Base-by-base conservation (phyloP, 2,113 vertebrate species). In the Dermatemys mawii region DNA sequence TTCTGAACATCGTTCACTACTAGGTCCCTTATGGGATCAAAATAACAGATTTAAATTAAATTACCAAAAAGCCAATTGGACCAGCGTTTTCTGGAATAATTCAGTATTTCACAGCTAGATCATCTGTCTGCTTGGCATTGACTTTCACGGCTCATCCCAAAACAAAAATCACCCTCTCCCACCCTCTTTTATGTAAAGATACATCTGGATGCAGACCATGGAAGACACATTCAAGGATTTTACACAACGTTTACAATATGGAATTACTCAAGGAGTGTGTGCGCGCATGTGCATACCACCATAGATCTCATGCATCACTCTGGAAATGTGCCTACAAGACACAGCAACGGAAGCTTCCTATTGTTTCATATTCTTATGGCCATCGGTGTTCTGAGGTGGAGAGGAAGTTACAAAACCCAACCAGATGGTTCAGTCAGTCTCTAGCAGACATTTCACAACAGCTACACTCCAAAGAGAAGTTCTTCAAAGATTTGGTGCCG, bases 211-310 rank as follows among this genome's bases (percentile, higher is more conserved):
- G n/a, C 46, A 53, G 46, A 32, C 73, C 2, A 0, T 1, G 27
- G n/a, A 63, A 46, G 24, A 24, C 24, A 32, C 16, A 12, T 0
- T 3, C 38, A 26, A 67, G 35, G 41, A 24, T 75, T 75, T 29
- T 60, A 32, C 79, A n/a, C 35, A 17, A 21, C 51, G 32, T 51
- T 35, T 22, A 54, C 76, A 27, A 12, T 2, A 5, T 32, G 14
- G 21, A 49, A 35, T 16, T 32, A n/a, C 63, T 29, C n/a, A 76
- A 26, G 81, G 78, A 78, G 55, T 27, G 38, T 38, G 3, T 26
- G 19, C 26, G 5, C 41, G 11, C 24, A 44, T 11, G 38, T 13
- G 6, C 10, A 44, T 27, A 26, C 0, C 0, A 17, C 10, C 13
- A 16, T 14, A 26, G 57, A 82, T 26, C 11, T 75, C 94, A 80